Evolutionary conservation across 2,113 vertebrate genomes (phyloP).

Genomic region (Istiophorus platypterus): DNA sequence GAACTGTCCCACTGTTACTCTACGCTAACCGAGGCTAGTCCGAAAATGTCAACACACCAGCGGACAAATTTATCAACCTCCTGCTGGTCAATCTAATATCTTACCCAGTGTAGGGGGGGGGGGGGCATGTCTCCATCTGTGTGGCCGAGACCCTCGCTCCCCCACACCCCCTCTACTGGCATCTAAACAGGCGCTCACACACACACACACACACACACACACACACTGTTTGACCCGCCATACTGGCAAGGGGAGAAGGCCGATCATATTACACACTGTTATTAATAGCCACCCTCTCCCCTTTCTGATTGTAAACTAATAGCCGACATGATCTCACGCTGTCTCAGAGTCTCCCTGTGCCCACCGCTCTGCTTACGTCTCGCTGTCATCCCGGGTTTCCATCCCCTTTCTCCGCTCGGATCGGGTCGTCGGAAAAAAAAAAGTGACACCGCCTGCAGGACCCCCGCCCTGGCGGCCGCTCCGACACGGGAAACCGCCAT

Average conservation of each 20-base stretch:
- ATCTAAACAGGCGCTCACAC: constrained; percentile 33
- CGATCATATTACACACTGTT: constrained; percentile 72
- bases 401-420: not conserved
- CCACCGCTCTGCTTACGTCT: constrained; percentile 12
- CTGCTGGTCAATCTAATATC: not conserved
- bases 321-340: constrained; percentile 41
- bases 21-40: not conserved
- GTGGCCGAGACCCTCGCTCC: not conserved
- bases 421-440: constrained; percentile 16
- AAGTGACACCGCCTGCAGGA: too few species aligned
- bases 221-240: constrained; percentile 37
- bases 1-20: not conserved
- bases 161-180: constrained; percentile 1
- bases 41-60: not conserved
- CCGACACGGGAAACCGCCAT: too few species aligned
- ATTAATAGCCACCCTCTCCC: constrained; percentile 78
- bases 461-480: too few species aligned
- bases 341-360: not conserved
- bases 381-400: not conserved
- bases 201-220: constrained; percentile 22
- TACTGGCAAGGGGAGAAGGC: constrained; percentile 24
- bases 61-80: not conserved
- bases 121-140: too few species aligned
- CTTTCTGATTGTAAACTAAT: constrained; percentile 75
- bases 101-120: too few species aligned